Evolutionary conservation across 23 tunicate genomes (phyloP), one percentile per base, ranked within the genome.

Genomic region (Phallusia fumigata): DNA sequence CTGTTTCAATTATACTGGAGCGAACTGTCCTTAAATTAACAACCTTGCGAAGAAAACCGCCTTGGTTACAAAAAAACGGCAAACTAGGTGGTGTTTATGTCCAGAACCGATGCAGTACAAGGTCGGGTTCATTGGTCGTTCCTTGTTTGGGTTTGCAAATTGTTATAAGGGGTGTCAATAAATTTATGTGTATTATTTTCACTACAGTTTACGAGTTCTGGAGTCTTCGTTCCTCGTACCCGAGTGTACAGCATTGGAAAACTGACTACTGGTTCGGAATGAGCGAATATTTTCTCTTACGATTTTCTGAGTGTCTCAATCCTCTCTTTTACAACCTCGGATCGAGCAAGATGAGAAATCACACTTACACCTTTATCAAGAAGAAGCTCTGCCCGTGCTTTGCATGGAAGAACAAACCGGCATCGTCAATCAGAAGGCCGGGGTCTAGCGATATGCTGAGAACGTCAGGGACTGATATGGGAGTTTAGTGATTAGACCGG

Each of bases 271-370:
- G 92, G 92, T 88, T 93, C 53, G 98, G 98, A 73, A 81, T 85
- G 84, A 47, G 72, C 21, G 87, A 85, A 73, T 93, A 93, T 58
- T 81, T 82, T 35, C 65, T 81, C 72, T 77, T 92, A 19, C 90
- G 98, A 0, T 81, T 93, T 31, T 93, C 98, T 32, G 98, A 93
- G 80, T 79, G 88, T 53, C 69, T 88, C n/a, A 93, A 93, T 82
- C 98, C 98, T 19, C 49, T 93, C 19, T 93, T 93, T 40, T 93
- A 93, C 84, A 93, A 93, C 80, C 76, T 88, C 26, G 98, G 98
- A 12, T 93, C 98, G 21, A 36, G 83, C 8, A 88, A 85, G 73
- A 88, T 93, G 90, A 82, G 98, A 33, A 34, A 34, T 21, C 76
- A 80, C 86, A 87, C 97, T 18, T 45, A 22, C 6, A 33, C 33